Base-by-base conservation (phyloP, 2,797 vertebrate species). In the Threskiornis aethiopicus region DNA sequence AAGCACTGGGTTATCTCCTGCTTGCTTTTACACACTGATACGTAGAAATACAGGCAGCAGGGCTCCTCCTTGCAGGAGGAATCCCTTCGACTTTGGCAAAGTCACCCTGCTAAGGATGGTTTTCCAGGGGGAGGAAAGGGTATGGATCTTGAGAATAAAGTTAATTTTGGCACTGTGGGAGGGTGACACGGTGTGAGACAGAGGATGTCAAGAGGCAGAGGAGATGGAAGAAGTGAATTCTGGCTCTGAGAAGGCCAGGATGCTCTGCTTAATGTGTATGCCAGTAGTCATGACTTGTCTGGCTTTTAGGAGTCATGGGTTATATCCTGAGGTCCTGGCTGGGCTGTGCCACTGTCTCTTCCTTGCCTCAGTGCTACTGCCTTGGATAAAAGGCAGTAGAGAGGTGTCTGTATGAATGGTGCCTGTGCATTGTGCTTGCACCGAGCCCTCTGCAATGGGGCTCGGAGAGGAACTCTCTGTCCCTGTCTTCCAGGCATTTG, bases 321-420 rank as follows among this genome's bases (percentile, higher is more conserved):
- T 76, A 10, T 22, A 37, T 80, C 31, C 20, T 49, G 28, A 49
- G 42, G 35, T 79, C 55, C 17, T 72, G 66, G 16, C 41, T 1
- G 3, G n/a, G 51, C 81, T 87, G 44, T 39, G 46, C 67, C 6
- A 3, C n/a, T 57, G 37, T 2, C 18, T 70, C 3, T 9, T 25
- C 66, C 28, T 35, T 44, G 0, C 33, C 64, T 55, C 6, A 6
- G n/a, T 1, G 3, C 49, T 35, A 3, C 29, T 16, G 15, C 20
- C 24, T n/a, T 15, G 17, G 42, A 11, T 58, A 11, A 49, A 73
- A 70, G 62, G 51, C 35, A 67, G 61, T 21, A 28, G 62, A 39
- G 70, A 29, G 21, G 19, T 9, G 10, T 51, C 18, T 25, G 8
- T 0, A 2, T 8, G 6, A 25, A 2, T 1, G 1, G 26, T 44